These are phyloP conservation scores for Notiomystis cincta DNA, from an alignment of 2,113 vertebrate genomes.

Conservation along the genomic window DNA sequence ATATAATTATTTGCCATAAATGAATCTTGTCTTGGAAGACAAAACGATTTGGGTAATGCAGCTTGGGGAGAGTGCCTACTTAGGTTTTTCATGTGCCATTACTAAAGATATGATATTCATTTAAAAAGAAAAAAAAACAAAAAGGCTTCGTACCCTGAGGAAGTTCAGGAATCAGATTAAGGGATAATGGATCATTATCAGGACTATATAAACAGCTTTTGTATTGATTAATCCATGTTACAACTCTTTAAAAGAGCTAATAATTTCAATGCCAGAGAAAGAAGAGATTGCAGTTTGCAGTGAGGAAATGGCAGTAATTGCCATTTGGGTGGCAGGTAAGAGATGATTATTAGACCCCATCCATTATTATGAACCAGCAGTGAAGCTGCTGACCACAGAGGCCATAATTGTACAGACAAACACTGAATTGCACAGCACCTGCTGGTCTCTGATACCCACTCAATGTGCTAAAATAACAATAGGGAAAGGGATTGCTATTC, in stretches of 20 bases:
- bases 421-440: background rate
- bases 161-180: conserved; percentile 54
- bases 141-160: conserved; percentile 1
- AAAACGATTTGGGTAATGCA: conserved; percentile 24
- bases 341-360: background rate
- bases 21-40: background rate
- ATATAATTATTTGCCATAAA: conserved; percentile 35
- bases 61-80: background rate
- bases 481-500: background rate
- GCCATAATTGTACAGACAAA: background rate
- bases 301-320: conserved; percentile 57
- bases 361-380: background rate
- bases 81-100: conserved; percentile 44
- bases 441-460: background rate
- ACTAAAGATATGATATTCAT: conserved; percentile 44
- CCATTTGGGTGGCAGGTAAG: background rate
- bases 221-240: conserved; percentile 61
- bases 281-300: conserved; percentile 33
- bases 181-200: conserved; percentile 61
- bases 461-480: background rate
- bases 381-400: background rate
- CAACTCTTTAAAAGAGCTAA: conserved; percentile 49
- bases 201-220: conserved; percentile 61
- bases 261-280: conserved; percentile 64
- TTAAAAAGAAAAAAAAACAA: background rate